Conservation (phyloP, 2,797 vertebrate genomes). For the Ara ararauna region DNA sequence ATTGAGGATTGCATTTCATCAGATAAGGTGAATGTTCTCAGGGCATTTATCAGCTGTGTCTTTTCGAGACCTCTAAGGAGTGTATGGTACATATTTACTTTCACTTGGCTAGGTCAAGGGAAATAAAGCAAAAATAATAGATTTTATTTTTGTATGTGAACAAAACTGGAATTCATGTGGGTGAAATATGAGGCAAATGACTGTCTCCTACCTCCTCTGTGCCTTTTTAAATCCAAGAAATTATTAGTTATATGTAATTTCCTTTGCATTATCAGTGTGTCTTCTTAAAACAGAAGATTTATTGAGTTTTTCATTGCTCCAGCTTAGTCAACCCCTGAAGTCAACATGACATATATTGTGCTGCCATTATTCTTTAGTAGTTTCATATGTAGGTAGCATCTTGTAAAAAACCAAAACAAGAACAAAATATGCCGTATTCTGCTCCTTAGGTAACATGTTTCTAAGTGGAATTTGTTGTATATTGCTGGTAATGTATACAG, state of each 20-base stretch:
- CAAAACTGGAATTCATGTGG: conserved; percentile 57
- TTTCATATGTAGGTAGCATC: not conserved
- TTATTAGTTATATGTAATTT: conserved; percentile 53
- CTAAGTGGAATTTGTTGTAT: not conserved
- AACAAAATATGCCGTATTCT: not conserved
- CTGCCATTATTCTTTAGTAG: not conserved
- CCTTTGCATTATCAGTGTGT: conserved; percentile 34
- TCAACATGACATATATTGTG: not conserved
- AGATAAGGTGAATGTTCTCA: conserved; percentile 61
- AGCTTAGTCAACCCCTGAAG: not conserved
- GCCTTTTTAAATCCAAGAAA: conserved; percentile 39
- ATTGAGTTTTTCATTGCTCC: conserved; percentile 32
- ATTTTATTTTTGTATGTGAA: conserved; percentile 56
- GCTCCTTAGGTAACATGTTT: not conserved
- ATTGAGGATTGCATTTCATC: conserved; percentile 74
- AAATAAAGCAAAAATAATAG: conserved; percentile 73
- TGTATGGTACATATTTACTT: conserved; percentile 61
- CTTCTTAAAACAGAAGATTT: conserved; percentile 48
- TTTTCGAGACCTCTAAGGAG: conserved; percentile 67
- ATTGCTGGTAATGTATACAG: not conserved
- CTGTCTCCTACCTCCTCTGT: conserved; percentile 51
- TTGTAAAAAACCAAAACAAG: not conserved
- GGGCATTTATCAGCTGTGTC: conserved; percentile 66
- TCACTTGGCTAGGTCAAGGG: conserved; percentile 70
- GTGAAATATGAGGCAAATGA: conserved; percentile 57